Conservation (phyloP, 2,797 vertebrate species). For the Silurus lanzhouensis region DNA sequence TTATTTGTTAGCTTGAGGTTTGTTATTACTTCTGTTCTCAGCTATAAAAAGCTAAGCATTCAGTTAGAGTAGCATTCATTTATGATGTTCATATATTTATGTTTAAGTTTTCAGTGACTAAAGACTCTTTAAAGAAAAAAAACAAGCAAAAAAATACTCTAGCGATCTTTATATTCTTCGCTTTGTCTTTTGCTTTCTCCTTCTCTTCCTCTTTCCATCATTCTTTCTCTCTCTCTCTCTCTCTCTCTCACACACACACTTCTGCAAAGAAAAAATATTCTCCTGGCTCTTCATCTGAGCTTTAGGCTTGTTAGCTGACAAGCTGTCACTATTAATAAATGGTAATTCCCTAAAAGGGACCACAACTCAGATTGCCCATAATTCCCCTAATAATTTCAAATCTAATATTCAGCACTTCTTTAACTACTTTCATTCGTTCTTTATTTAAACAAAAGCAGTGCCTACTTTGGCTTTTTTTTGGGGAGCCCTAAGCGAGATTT, state of each 20-base stretch:
- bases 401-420: slow-evolving; percentile 51
- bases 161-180: slow-evolving; percentile 46
- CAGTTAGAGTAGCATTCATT: background rate
- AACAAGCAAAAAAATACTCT: slow-evolving; percentile 8
- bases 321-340: slow-evolving; percentile 84
- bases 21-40: slow-evolving; percentile 46
- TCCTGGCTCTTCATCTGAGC: slow-evolving; percentile 59
- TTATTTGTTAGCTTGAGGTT: slow-evolving; percentile 57
- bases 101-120: background rate
- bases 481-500: slow-evolving; percentile 1
- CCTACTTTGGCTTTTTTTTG: slow-evolving; percentile 12
- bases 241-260: background rate
- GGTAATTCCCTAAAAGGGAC: slow-evolving; percentile 78
- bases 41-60: slow-evolving; percentile 33
- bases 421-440: slow-evolving; percentile 24
- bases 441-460: slow-evolving; percentile 35
- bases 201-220: slow-evolving; percentile 39
- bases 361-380: slow-evolving; percentile 74
- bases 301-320: slow-evolving; percentile 77
- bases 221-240: slow-evolving; percentile 23
- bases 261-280: slow-evolving; percentile 49
- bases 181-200: slow-evolving; percentile 58
- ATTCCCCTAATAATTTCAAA: slow-evolving; percentile 78
- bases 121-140: background rate
- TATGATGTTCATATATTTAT: background rate